Evolutionary conservation across 2,113 vertebrate species (phyloP).

Genomic region (Sturnus vulgaris): DNA sequence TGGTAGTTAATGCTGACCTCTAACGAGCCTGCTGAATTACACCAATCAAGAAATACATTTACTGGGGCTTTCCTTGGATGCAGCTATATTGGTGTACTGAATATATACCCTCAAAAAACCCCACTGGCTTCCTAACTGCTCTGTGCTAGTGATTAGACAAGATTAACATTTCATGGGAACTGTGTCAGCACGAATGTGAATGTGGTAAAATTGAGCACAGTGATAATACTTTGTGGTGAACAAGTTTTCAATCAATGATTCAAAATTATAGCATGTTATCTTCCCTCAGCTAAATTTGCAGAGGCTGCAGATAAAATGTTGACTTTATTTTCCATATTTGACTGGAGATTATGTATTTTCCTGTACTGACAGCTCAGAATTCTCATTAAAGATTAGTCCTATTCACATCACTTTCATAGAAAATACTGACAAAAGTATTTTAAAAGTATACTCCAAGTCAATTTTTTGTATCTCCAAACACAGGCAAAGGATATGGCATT

Average conservation of each 20-base stretch:
- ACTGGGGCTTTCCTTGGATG: background rate
- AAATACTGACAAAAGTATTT: background rate
- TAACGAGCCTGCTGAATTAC: background rate
- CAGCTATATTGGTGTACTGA: background rate
- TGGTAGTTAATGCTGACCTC: background rate
- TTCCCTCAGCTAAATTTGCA: conserved; percentile 24
- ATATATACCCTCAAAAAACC: background rate
- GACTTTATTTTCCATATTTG: conserved; percentile 28
- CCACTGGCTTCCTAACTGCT: background rate
- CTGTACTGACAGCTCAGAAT: background rate
- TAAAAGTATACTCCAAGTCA: background rate
- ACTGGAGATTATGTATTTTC: background rate
- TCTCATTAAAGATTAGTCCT: background rate
- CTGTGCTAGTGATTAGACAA: conserved; percentile 20
- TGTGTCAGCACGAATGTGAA: conserved; percentile 49
- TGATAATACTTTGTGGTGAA: conserved; percentile 9
- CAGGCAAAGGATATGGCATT: background rate
- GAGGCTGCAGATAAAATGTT: conserved; percentile 24
- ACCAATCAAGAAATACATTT: background rate
- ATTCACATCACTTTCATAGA: background rate
- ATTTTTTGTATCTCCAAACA: background rate
- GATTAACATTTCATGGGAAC: conserved; percentile 24
- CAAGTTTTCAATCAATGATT: conserved; percentile 43
- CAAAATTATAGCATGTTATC: conserved; percentile 16
- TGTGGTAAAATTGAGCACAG: conserved; percentile 14